A percentile compares a stretch with the other conserved stretches of the same genome.
Conservation (phyloP, 2,888 invertebrate genomes). For the Drosophila koepferae region DNA sequence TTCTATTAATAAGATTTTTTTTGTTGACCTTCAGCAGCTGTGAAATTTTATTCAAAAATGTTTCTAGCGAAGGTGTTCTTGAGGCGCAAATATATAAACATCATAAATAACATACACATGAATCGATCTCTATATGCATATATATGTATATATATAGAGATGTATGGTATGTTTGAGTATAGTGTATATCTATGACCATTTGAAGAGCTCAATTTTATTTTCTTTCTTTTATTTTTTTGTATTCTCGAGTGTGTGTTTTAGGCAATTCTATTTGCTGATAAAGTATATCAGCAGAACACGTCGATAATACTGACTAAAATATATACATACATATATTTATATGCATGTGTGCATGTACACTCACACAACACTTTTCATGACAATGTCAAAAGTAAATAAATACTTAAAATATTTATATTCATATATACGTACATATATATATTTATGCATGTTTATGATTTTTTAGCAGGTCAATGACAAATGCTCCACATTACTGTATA, state of each 20-base stretch:
- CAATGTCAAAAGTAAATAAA: conserved; percentile 44
- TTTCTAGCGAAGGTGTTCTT: conserved; percentile 72
- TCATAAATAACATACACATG: conserved; percentile 46
- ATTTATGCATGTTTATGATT: conserved; percentile 27
- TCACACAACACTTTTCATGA: conserved; percentile 7
- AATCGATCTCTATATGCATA: conserved; percentile 24
- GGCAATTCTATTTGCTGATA: conserved; percentile 49
- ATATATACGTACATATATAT: conserved; percentile 25
- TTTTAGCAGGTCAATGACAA: conserved; percentile 76
- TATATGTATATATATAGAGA: neutral
- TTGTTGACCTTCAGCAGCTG: conserved; percentile 68
- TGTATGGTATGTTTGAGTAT: neutral
- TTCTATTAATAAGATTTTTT: conserved; percentile 76
- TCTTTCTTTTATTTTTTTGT: conserved; percentile 18
- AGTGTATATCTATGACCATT: conserved; percentile 20
- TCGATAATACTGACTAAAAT: conserved; percentile 39
- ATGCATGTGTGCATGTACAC: neutral
- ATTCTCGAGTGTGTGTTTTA: conserved; percentile 38
- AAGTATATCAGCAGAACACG: conserved; percentile 64
- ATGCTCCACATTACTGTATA: conserved; percentile 41
- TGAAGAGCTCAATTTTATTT: conserved; percentile 27
- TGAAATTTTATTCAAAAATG: conserved; percentile 55
- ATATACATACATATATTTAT: neutral
- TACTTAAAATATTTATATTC: conserved; percentile 11
- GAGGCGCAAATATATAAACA: conserved; percentile 41